Evolutionary conservation across 1,140 invertebrate genomes (phyloP).

Genomic region (Trichomalopsis sarcophagae): DNA sequence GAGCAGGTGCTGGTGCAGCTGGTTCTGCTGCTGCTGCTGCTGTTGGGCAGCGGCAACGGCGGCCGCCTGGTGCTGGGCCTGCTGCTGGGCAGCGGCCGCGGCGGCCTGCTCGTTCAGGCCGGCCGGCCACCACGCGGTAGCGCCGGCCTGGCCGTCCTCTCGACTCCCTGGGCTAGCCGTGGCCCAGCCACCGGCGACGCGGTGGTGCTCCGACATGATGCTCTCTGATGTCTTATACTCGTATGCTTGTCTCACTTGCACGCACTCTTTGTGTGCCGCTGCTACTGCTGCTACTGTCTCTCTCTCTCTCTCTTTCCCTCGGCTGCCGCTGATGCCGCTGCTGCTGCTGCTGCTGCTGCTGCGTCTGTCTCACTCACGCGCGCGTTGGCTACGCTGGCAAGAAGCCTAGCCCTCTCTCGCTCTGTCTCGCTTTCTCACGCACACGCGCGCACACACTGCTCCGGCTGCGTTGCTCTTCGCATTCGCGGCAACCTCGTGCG

Average conservation of each 20-base stretch:
- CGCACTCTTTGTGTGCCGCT: not conserved
- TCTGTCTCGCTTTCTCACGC: conserved; percentile 35
- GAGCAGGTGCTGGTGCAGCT: conserved; percentile 71
- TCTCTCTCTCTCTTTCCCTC: conserved; percentile 15
- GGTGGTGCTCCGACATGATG: conserved; percentile 72
- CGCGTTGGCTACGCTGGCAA: conserved; percentile 6
- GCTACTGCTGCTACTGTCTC: conserved; percentile 56
- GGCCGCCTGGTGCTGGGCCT: conserved; percentile 67
- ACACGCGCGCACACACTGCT: conserved; percentile 1
- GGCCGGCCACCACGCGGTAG: conserved; percentile 71
- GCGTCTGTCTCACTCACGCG: conserved; percentile 43
- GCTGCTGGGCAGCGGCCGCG: conserved; percentile 68
- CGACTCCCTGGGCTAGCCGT: conserved; percentile 73
- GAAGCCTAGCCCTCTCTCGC: conserved; percentile 24
- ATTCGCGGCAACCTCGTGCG: too few relatives aligned
- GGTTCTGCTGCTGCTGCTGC: conserved; percentile 67
- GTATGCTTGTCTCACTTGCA: not conserved
- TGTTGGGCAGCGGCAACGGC: conserved; percentile 69
- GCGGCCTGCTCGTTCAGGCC: conserved; percentile 62
- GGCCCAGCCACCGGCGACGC: conserved; percentile 74
- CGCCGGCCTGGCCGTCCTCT: conserved; percentile 74
- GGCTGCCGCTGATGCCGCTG: conserved; percentile 18
- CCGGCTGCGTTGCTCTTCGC: not conserved
- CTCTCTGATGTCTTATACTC: conserved; percentile 36
- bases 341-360: conserved; percentile 35